Base-by-base conservation (phyloP, 2,113 vertebrate genomes). In the Gobius niger region DNA sequence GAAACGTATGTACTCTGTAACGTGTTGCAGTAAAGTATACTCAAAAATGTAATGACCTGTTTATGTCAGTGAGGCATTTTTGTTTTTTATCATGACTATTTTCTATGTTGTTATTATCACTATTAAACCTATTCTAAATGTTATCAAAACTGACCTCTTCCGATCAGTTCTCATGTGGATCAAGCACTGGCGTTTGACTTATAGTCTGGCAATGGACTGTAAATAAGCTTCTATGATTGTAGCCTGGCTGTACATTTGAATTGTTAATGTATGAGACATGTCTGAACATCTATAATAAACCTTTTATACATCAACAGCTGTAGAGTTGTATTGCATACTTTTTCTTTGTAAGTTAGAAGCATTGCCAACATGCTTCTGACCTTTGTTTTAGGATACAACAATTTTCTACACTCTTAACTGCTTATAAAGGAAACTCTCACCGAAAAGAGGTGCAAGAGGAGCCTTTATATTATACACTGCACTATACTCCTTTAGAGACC, bases 11-110 rank as follows among this genome's bases (percentile, higher is more conserved):
- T 77, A 44, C 68, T 73, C 72, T 8, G 67, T 80, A 76, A 79
- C 15, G 42, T 86, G 68, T 73, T 69, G 80, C 77, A 83, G 73
- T 87, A 78, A 70, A 67, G 62, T 73, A 42, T 77, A 66, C 19
- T 68, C 42, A 80, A 80, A 90, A 85, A 90, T 87, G 84, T 89
- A 81, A 90, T 88, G 85, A 91, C 61, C 87, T 91, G 89, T 87
- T 80, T 42, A 7, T 71, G 73, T 75, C 84, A 87, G 88, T 80
- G 83, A 90, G 63, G 82, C 88, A 84, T 92, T 90, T 86, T 83
- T 85, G 50, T 84, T 56, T 3, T 63, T 49, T 63, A 40, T 77
- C 12, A 51, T 79, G 8, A 52, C 61, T 68, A 61, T 47, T 76
- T 63, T 44, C 73, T 70, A 57, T 24, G 74, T 87, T 80, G 74